Evolutionary conservation across 2,797 vertebrate species (phyloP).

Genomic region (Myotis daubentonii): DNA sequence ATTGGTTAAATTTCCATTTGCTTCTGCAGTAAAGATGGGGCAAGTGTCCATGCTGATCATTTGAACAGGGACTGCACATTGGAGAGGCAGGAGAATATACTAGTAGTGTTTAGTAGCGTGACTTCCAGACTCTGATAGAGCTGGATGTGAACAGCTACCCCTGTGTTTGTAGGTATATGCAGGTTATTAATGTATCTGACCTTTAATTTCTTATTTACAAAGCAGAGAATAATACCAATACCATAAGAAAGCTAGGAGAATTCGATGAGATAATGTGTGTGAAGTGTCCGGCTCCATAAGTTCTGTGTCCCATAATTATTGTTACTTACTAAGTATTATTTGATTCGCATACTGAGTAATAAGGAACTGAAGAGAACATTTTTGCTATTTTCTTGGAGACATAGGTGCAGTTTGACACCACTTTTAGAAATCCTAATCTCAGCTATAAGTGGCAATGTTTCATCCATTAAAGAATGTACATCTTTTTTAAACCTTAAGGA

Average conservation of each 20-base stretch:
- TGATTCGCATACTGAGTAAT: neutral
- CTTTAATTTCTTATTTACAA: neutral
- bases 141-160: neutral
- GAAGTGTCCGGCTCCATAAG: neutral
- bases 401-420: neutral
- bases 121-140: neutral
- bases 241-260: neutral
- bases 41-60: slow-evolving; percentile 5
- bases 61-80: neutral
- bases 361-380: neutral
- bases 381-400: neutral
- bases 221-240: neutral
- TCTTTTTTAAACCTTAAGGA: slow-evolving; percentile 1
- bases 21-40: slow-evolving; percentile 69
- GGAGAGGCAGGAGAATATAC: neutral
- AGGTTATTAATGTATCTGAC: neutral
- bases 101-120: neutral
- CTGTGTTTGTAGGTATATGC: neutral
- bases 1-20: slow-evolving; percentile 78
- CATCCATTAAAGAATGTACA: neutral
- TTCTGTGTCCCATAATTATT: neutral
- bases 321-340: neutral
- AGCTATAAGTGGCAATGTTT: slow-evolving; percentile 36
- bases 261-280: neutral
- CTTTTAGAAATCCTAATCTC: slow-evolving; percentile 39